Evolutionary conservation across 53 echinoderm and acorn worm species (phyloP), one percentile per base, ranked within the genome.

Genomic region (Temnopleurus reevesii): DNA sequence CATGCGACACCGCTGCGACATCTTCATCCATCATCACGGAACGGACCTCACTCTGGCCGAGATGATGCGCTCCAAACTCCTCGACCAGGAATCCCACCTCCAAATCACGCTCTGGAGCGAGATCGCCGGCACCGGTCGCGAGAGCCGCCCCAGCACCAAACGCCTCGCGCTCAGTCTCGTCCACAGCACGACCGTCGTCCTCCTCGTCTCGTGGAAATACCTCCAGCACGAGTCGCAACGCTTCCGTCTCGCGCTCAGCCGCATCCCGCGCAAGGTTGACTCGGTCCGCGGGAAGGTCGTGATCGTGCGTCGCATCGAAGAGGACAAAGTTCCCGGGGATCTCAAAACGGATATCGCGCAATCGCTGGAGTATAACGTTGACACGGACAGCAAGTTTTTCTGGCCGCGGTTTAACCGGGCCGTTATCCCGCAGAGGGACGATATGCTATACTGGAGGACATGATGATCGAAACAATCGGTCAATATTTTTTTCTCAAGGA

Each of bases 351-450:
- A 89, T 9, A 43, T 94, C n/a, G 36, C 82, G 65, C 54, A 90
- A 21, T 77, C 86, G 5, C 65, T 94, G 24, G 94, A 94, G 47
- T 94, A 94, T 49, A 94, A 94, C 77, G 92, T 94, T 2, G 94
- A 94, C 45, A 92, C 94, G 4, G 94, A 94, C 27, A 94, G 94
- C 77, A 90, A 92, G 27, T 94, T 92, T 58, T 94, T 94, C 92
- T 94, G 94, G 94, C 92, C 92, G 18, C 77, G 82, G 65, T 94
- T 94, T 18, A 28, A 84, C 51, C 92, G 86, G 28, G 90, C 81
- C 7, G 86, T 89, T 35, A 80, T 90, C 43, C 94, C 94, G 9
- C 90, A 90, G 19, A 89, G 81, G 31, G 90, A 77, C 29, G 92
- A 94, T 21, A 87, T 94, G 41, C 83, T 94, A 24, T 94, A 92